Conservation (phyloP, 1,140 invertebrate genomes). For the Aradophagus sp. region DNA sequence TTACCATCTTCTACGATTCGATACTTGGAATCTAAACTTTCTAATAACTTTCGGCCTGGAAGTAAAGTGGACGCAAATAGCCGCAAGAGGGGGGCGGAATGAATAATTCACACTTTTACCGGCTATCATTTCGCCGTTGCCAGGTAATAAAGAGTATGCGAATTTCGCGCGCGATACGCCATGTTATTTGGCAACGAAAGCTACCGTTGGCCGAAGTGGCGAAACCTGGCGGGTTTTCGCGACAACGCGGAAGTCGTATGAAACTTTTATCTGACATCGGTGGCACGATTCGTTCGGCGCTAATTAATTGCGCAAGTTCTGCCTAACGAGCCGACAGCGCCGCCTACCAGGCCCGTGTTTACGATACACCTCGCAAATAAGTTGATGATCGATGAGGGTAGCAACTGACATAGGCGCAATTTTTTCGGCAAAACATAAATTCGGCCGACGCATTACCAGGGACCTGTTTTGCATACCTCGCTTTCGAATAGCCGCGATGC, state of each 20-base stretch:
- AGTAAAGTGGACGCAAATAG: too few species aligned
- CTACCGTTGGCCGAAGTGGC: background rate
- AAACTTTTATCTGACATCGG: conserved; percentile 38
- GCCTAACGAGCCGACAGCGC: conserved; percentile 54
- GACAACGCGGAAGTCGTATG: conserved; percentile 55
- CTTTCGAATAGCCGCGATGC: conserved; percentile 36
- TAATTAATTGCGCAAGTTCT: conserved; percentile 60
- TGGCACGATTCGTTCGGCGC: conserved; percentile 52
- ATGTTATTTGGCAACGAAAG: too few species aligned
- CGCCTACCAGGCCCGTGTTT: conserved; percentile 37
- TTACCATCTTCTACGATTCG: conserved; percentile 17
- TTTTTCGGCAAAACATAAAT: conserved; percentile 49
- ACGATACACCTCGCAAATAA: conserved; percentile 45
- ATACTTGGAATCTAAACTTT: conserved; percentile 19
- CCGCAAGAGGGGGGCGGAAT: too few species aligned
- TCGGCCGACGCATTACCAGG: conserved; percentile 47
- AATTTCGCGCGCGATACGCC: too few species aligned
- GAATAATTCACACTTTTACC: too few species aligned
- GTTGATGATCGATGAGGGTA: conserved; percentile 50
- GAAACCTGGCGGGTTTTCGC: conserved; percentile 28
- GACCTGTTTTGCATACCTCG: conserved; percentile 46
- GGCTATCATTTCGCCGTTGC: too few species aligned
- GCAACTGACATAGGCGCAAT: conserved; percentile 42
- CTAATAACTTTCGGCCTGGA: conserved; percentile 19
- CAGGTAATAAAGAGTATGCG: background rate